These are phyloP conservation scores for Labia minor DNA, from an alignment of 2,888 invertebrate species.

Conservation along the genomic window DNA sequence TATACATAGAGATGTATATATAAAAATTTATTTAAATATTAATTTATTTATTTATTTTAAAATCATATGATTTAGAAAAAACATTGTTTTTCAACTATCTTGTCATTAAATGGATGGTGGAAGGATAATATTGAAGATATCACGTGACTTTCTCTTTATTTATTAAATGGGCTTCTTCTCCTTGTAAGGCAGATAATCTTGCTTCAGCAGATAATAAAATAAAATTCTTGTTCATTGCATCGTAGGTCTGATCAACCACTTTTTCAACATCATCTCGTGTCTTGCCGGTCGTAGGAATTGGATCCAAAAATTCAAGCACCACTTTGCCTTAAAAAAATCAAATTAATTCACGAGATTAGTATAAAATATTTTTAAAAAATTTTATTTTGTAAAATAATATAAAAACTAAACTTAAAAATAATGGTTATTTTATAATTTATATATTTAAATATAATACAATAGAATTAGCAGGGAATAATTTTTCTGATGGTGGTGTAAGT, in stretches of 20 bases:
- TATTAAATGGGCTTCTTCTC: neutral
- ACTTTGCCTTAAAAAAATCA: conserved; percentile 27
- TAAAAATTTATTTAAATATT: no score
- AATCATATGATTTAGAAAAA: neutral
- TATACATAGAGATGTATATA: no score
- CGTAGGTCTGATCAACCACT: conserved; percentile 29
- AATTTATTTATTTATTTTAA: neutral
- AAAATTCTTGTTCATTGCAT: conserved; percentile 31
- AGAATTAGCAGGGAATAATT: no score
- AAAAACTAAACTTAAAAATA: no score
- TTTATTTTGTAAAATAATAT: no score
- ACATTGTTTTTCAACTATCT: no score
- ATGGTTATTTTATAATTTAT: no score
- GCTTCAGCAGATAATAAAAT: conserved; percentile 22
- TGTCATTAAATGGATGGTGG: no score
- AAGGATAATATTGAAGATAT: neutral
- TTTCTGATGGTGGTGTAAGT: no score
- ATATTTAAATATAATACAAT: no score
- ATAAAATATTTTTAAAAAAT: no score
- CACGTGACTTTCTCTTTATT: neutral
- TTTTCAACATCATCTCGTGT: conserved; percentile 26
- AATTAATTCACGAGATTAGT: no score
- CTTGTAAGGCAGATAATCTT: neutral
- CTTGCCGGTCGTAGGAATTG: conserved; percentile 28
- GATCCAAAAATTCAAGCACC: conserved; percentile 29